Conservation (phyloP, 30 jellyfish, hydroid and myxozoan genomes). For the Hydractinia echinata region DNA sequence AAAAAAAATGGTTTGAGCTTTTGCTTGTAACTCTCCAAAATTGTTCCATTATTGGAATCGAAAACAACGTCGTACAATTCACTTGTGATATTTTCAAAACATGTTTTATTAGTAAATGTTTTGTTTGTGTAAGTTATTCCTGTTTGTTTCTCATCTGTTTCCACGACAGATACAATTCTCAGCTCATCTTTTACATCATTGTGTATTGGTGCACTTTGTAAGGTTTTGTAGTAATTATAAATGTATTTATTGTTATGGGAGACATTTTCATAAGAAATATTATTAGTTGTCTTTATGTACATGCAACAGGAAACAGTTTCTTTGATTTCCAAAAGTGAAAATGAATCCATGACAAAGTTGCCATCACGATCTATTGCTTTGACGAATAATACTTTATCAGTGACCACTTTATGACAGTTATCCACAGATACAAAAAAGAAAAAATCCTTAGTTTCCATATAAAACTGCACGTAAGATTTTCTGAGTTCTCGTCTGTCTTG, state of each 20-base stretch:
- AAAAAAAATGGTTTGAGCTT: not conserved
- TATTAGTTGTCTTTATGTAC: not conserved
- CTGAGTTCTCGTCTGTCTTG: not conserved
- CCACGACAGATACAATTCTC: not conserved
- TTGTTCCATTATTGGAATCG: not conserved
- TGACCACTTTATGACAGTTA: constrained; percentile 2
- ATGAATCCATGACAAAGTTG: constrained; percentile 20
- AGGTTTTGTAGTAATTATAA: not conserved
- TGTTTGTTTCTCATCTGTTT: not conserved
- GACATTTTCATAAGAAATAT: not conserved
- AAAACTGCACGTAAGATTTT: not conserved
- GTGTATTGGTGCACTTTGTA: not conserved
- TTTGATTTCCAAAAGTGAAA: not conserved
- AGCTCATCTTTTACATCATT: constrained; percentile 2
- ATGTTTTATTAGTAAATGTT: constrained; percentile 23
- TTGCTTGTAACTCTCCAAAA: not conserved
- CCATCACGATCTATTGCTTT: constrained; percentile 32
- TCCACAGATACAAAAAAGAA: not conserved
- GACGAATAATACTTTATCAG: not conserved
- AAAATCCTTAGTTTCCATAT: not conserved
- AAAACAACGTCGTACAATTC: not conserved
- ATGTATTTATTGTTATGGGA: not conserved
- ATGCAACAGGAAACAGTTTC: constrained; percentile 14
- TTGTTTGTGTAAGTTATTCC: constrained; percentile 17
- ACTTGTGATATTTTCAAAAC: constrained; percentile 8